Evolutionary conservation across 2,797 vertebrate species (phyloP).

Genomic region (Lacerta agilis): DNA sequence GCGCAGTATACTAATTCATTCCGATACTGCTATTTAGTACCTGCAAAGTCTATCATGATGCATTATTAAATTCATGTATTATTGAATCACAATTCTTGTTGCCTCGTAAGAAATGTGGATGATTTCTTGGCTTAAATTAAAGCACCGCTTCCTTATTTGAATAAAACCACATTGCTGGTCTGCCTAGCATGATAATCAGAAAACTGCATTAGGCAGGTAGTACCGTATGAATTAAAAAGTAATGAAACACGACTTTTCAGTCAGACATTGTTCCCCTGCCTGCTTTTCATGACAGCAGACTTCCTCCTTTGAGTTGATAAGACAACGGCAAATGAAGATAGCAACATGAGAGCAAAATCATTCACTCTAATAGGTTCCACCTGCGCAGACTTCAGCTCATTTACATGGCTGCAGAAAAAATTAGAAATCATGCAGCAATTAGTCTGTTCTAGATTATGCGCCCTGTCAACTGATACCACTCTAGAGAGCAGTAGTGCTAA

Average conservation of each 20-base stretch:
- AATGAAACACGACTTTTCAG: conserved; percentile 93
- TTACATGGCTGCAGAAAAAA: conserved; percentile 86
- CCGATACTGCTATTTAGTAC: conserved; percentile 81
- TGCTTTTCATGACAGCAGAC: conserved; percentile 80
- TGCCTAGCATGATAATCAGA: conserved; percentile 85
- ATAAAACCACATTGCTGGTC: conserved; percentile 81
- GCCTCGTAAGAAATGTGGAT: conserved; percentile 82
- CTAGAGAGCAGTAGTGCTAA: conserved; percentile 83
- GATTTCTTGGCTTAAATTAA: conserved; percentile 84
- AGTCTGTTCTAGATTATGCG: conserved; percentile 86
- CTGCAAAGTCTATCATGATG: conserved; percentile 80
- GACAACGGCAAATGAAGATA: conserved; percentile 85
- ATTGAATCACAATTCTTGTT: conserved; percentile 83
- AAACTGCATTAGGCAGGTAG: conserved; percentile 97
- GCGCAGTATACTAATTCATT: conserved; percentile 71
- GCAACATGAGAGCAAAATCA: conserved; percentile 83
- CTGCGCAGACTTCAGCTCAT: conserved; percentile 82
- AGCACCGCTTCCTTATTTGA: conserved; percentile 82
- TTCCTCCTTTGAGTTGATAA: conserved; percentile 82
- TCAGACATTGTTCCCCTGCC: conserved; percentile 86
- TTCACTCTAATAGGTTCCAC: conserved; percentile 85
- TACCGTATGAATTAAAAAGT: conserved; percentile 96
- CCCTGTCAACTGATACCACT: conserved; percentile 86
- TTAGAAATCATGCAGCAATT: conserved; percentile 85
- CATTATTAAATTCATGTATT: conserved; percentile 88